Evolutionary conservation across 2,888 invertebrate species (phyloP).

Genomic region (Neuroscelio doddi): DNA sequence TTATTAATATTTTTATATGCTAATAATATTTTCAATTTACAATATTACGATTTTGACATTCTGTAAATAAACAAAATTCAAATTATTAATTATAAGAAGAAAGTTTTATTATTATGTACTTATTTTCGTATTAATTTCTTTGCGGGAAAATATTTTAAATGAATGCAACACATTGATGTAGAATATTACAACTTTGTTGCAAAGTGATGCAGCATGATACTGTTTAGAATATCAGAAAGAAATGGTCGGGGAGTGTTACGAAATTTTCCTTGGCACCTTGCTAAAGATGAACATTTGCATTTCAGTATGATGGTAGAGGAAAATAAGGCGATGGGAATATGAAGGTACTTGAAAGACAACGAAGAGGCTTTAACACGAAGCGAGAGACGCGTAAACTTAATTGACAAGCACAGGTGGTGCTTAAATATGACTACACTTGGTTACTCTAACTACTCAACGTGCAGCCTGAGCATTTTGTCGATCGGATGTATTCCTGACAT

Average conservation of each 20-base stretch:
- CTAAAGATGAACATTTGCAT: slow-evolving; percentile 47
- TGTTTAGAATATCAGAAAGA: slow-evolving; percentile 23
- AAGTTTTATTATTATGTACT: too few species aligned
- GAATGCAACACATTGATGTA: slow-evolving; percentile 9
- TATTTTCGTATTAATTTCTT: too few species aligned
- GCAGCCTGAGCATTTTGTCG: slow-evolving; percentile 16
- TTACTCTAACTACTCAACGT: slow-evolving; percentile 33
- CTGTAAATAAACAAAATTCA: too few species aligned
- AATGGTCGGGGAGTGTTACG: slow-evolving; percentile 32
- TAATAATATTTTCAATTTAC: too few species aligned
- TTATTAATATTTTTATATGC: too few species aligned
- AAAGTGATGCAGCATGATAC: slow-evolving; percentile 7
- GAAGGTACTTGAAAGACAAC: slow-evolving; percentile 40
- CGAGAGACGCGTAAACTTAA: slow-evolving; percentile 61
- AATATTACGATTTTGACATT: too few species aligned
- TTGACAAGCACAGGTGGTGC: slow-evolving; percentile 65
- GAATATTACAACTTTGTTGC: slow-evolving; percentile 24
- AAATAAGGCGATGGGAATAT: slow-evolving; percentile 38
- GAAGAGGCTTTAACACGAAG: slow-evolving; percentile 40
- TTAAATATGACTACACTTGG: slow-evolving; percentile 60
- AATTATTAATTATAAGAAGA: too few species aligned
- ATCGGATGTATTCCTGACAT: not conserved
- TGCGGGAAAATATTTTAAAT: not conserved
- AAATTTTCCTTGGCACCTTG: slow-evolving; percentile 44
- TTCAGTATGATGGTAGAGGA: slow-evolving; percentile 37